Evolutionary conservation across 1,140 invertebrate species (phyloP), one percentile per base, ranked within the genome.

Genomic region (Drosophila quadrilineata): DNA sequence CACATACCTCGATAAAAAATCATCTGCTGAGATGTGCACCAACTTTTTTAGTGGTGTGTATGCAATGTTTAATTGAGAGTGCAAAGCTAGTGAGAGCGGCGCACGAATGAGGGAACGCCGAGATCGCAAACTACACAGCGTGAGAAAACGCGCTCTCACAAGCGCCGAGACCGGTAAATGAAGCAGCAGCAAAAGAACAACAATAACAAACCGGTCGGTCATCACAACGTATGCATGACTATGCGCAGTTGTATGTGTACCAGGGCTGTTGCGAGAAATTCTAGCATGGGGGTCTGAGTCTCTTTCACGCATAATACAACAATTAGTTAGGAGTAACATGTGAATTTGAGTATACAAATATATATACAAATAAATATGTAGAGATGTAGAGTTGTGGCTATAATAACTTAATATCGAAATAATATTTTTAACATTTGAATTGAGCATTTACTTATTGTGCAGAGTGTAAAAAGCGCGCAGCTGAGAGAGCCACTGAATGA

Each of bases 171-270:
- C 54, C 54, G 63, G 38, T 52, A 59, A 59, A 50, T 17, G 28
- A 63, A 54, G 28, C 12, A 56, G 28, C n/a, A 59, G 24, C 24
- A 57, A 28, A 29, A 38, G 29, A 26, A 24, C 41, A 58, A 50
- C 45, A 66, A 53, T 22, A 60, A 60, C 46, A 66, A 57, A 58
- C 62, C 62, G 62, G 45, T 54, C 62, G 62, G 45, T 65, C 62
- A 65, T 22, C 21, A 14, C 28, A 33, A 49, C 35, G 19, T 45
- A 5, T 40, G 31, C 10, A 29, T 29, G n/a, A 29, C 17, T 16
- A 40, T 28, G 49, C 17, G 22, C 21, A 21, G 40, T 8, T 38
- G 33, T 6, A 6, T 45, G 40, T 24, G 14, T 22, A 40, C 22
- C 35, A 57, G 19, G 19, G 60, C 9, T 40, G 53, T 26, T 14